These are phyloP conservation scores for Cyprinus carpio DNA, from an alignment of 2,113 vertebrate genomes.

Conservation along the genomic window DNA sequence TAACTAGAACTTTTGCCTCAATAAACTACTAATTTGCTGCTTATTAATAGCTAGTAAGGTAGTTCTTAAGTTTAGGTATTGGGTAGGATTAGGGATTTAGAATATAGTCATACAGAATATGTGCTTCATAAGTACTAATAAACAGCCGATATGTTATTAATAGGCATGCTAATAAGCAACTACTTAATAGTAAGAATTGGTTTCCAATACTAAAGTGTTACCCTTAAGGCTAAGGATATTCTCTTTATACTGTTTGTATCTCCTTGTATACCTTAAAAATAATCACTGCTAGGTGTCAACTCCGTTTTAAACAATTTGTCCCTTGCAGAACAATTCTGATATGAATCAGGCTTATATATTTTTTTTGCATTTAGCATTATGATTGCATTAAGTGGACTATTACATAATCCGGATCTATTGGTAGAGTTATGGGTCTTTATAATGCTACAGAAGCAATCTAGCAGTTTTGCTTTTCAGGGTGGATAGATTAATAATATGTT, in stretches of 20 bases:
- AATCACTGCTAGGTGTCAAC: no score
- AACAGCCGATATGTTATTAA: no score
- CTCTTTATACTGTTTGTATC: not conserved
- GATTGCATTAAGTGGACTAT: not conserved
- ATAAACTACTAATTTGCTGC: no score
- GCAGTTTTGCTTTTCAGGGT: not conserved
- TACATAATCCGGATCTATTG: not conserved
- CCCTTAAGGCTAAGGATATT: not conserved
- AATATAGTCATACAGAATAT: no score
- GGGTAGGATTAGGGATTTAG: no score
- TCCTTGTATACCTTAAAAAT: not conserved
- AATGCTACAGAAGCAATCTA: not conserved
- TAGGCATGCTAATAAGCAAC: no score
- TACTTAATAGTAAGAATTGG: no score
- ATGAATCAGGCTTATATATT: not conserved
- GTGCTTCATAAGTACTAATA: no score
- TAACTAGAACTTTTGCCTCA: no score
- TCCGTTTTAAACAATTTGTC: not conserved
- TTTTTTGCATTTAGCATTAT: not conserved
- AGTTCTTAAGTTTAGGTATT: no score
- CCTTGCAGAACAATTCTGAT: not conserved
- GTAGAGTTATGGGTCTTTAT: not conserved
- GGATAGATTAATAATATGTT: conserved; percentile 16
- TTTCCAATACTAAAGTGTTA: no score
- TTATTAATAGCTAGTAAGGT: no score